These are phyloP conservation scores for Argya squamiceps DNA, from an alignment of 2,797 vertebrate genomes.

Conservation along the genomic window DNA sequence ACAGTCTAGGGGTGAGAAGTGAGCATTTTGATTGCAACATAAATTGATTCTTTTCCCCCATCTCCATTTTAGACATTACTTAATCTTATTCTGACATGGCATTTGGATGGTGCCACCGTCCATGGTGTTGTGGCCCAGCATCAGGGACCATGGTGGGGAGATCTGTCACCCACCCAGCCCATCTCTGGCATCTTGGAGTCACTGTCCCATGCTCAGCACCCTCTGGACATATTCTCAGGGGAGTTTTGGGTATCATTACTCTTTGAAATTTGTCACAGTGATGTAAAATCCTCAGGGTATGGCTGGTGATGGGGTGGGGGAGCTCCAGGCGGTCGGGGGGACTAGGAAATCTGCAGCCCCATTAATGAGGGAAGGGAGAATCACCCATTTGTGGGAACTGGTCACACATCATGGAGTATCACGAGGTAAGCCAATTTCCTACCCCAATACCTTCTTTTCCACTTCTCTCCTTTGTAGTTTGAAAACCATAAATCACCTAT, in stretches of 20 bases:
- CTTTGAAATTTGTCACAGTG: background rate
- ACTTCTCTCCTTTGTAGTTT: constrained; percentile 27
- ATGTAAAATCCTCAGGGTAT: background rate
- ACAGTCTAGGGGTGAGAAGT: background rate
- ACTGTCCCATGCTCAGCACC: fast-evolving
- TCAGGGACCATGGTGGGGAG: fast-evolving
- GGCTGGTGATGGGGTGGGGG: background rate
- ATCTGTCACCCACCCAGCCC: background rate
- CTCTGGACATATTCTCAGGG: background rate
- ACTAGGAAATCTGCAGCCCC: background rate
- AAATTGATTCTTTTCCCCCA: background rate
- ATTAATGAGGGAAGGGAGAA: background rate
- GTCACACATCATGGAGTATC: background rate
- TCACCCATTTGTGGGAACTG: background rate
- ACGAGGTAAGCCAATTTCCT: constrained; percentile 35
- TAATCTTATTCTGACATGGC: fast-evolving
- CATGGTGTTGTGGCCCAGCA: fast-evolving
- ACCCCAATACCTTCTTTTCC: constrained; percentile 37
- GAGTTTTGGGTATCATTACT: background rate
- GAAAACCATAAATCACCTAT: constrained; percentile 37
- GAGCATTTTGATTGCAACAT: background rate
- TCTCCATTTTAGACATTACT: background rate
- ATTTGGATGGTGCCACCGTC: background rate
- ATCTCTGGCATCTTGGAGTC: background rate
- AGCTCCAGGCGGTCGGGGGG: background rate